These are phyloP conservation scores for Melanostigma gelatinosum DNA, from an alignment of 2,113 vertebrate genomes.

Conservation along the genomic window DNA sequence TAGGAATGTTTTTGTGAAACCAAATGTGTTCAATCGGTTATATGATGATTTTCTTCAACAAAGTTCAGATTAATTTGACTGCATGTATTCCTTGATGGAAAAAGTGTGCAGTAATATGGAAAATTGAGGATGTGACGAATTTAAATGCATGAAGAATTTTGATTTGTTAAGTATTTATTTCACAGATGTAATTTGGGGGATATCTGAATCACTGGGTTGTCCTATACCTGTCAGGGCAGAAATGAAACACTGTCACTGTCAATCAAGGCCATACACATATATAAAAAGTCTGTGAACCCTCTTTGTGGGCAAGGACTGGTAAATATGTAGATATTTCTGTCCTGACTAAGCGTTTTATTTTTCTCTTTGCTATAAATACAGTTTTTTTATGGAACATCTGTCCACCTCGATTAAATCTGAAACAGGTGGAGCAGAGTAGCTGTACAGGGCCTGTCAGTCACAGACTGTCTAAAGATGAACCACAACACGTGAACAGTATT, in stretches of 20 bases:
- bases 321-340: neutral
- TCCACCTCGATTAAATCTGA: conserved; percentile 36
- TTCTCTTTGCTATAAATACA: conserved; percentile 25
- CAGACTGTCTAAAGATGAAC: neutral
- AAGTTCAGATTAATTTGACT: neutral
- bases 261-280: neutral
- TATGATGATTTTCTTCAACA: no score
- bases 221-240: neutral
- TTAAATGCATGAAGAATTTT: neutral
- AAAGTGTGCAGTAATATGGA: neutral
- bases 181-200: neutral
- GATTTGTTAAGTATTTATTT: neutral
- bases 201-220: neutral
- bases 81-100: neutral
- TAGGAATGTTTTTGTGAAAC: no score
- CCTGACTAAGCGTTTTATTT: conserved; percentile 23
- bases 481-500: neutral
- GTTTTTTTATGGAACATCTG: conserved; percentile 7
- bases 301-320: neutral
- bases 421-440: conserved; percentile 23
- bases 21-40: no score
- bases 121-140: neutral
- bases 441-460: conserved; percentile 1
- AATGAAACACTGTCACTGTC: neutral
- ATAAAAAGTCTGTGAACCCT: neutral